These are phyloP conservation scores for Frankliniella intonsa DNA, from an alignment of 2,888 invertebrate species.

Conservation along the genomic window DNA sequence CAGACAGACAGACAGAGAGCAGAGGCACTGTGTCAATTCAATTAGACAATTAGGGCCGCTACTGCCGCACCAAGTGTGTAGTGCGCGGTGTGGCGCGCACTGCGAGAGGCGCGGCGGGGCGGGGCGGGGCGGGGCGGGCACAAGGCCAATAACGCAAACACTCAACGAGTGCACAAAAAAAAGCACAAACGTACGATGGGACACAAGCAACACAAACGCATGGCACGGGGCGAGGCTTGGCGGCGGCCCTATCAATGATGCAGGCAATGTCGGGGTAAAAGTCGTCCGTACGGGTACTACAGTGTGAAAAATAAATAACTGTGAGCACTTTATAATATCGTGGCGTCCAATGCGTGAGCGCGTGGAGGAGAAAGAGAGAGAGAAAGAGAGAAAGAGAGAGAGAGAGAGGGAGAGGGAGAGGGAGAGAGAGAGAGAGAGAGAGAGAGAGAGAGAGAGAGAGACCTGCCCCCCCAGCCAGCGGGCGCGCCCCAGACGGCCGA, in stretches of 20 bases:
- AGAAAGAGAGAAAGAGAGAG: neutral
- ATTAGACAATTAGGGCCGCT: neutral
- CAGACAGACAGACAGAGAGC: neutral
- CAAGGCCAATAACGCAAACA: neutral
- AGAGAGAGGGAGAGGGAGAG: too few species aligned
- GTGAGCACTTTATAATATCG: slow-evolving; percentile 24
- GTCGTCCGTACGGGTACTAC: too few species aligned
- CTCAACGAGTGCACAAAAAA: neutral
- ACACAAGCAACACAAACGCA: too few species aligned
- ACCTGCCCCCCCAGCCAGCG: too few species aligned
- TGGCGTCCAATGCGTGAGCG: neutral
- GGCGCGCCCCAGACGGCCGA: too few species aligned
- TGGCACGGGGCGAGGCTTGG: too few species aligned
- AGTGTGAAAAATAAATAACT: too few species aligned
- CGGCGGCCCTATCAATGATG: too few species aligned
- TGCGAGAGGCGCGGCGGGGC: neutral
- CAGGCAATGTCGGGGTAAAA: too few species aligned
- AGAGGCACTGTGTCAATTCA: neutral
- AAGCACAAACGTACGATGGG: too few species aligned
- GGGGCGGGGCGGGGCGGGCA: neutral
- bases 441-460: neutral
- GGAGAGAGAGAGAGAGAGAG: neutral
- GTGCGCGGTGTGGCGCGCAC: too few species aligned
- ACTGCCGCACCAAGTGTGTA: too few species aligned
- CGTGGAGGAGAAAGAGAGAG: neutral